Evolutionary conservation across 2,113 vertebrate genomes (phyloP).

Genomic region (Dromiciops gliroides): DNA sequence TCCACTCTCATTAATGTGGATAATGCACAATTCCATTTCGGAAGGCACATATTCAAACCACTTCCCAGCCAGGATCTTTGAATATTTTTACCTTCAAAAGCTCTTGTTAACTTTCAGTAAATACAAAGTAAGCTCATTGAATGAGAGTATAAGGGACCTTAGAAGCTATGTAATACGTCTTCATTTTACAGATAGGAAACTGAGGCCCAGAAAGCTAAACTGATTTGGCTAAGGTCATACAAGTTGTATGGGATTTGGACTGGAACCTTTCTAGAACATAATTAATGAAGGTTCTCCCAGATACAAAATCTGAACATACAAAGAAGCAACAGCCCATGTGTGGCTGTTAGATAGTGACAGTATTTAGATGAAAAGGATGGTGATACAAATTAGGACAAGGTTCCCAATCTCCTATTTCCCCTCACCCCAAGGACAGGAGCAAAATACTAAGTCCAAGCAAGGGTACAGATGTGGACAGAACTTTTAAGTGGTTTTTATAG

Average conservation of each 20-base stretch:
- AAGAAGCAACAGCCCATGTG: conserved; percentile 21
- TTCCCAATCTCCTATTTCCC: background rate
- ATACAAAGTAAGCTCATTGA: background rate
- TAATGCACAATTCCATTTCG: conserved; percentile 30
- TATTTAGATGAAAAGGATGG: conserved; percentile 1
- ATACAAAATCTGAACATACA: conserved; percentile 24
- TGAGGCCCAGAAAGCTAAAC: background rate
- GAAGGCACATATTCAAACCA: conserved; percentile 37
- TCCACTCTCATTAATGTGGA: background rate
- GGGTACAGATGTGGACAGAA: background rate
- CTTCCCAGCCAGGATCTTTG: conserved; percentile 13
- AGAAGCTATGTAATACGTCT: background rate
- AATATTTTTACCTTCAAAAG: conserved; percentile 2
- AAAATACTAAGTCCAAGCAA: conserved; percentile 10
- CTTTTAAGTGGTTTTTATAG: background rate
- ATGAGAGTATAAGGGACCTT: background rate
- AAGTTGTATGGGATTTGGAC: background rate
- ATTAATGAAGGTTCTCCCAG: conserved; percentile 36
- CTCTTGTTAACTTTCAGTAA: conserved; percentile 10
- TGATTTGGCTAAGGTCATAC: background rate
- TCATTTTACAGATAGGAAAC: background rate
- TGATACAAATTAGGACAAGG: conserved; percentile 9
- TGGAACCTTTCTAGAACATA: no score
- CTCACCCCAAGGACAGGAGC: background rate
- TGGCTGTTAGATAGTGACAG: conserved; percentile 26